Evolutionary conservation across 2,113 vertebrate species (phyloP).

Genomic region (Brachypodius melanocephalos): DNA sequence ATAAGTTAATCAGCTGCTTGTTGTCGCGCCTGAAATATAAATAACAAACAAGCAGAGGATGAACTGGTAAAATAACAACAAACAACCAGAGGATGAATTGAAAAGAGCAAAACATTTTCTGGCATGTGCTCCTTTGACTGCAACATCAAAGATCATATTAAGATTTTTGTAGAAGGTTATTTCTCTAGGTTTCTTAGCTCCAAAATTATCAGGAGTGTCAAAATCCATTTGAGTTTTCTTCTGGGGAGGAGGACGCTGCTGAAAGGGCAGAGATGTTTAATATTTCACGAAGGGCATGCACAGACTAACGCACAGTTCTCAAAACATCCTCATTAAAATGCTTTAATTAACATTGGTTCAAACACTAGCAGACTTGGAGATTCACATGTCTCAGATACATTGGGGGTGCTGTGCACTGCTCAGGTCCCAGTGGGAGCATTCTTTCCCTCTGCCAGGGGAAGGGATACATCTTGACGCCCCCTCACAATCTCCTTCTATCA

Average conservation of each 20-base stretch:
- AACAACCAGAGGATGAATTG: not conserved
- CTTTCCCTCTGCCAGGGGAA: not conserved
- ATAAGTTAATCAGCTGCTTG: slow-evolving; percentile 40
- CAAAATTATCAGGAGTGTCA: slow-evolving; percentile 4
- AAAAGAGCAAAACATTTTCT: slow-evolving; percentile 29
- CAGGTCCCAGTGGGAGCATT: not conserved
- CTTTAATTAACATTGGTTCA: slow-evolving; percentile 42
- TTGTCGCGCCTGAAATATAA: slow-evolving; percentile 16
- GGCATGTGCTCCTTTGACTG: slow-evolving; percentile 38
- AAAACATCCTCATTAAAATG: slow-evolving; percentile 50
- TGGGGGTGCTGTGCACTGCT: not conserved
- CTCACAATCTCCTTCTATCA: not conserved
- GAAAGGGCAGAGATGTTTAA: slow-evolving; percentile 36
- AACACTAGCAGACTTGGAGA: not conserved
- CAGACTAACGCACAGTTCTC: not conserved
- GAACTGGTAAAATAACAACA: slow-evolving; percentile 38
- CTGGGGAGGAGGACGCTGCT: not conserved
- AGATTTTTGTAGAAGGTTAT: slow-evolving; percentile 13
- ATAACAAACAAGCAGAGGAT: slow-evolving; percentile 31
- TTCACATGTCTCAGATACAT: not conserved
- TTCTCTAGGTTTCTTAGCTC: not conserved
- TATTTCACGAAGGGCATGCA: slow-evolving; percentile 46
- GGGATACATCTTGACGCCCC: not conserved
- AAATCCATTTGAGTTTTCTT: not conserved
- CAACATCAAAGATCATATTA: slow-evolving; percentile 36